Evolutionary conservation across 2,888 invertebrate species (phyloP), one percentile per base, ranked within the genome.

Genomic region (Andrena marginata): DNA sequence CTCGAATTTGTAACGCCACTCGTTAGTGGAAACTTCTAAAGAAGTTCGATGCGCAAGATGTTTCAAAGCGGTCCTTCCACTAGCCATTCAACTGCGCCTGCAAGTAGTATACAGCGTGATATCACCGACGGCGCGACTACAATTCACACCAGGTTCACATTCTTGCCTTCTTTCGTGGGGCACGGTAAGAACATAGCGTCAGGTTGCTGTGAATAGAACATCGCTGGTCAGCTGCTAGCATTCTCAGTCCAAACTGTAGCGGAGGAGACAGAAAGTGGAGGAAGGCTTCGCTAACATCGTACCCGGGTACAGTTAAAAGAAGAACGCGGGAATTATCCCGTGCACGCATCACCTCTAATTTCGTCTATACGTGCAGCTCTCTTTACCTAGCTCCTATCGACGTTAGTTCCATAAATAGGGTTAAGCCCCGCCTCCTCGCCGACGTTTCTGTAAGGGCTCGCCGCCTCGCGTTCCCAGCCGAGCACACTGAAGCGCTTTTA

Each of bases 391-490:
- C 64, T 13, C 26, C 31, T 71, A 67, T 80, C 59, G 71, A 77
- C 77, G 77, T 65, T 77, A 54, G 31, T 80, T 49, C 29, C 80
- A 77, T 80, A 80, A 80, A 80, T 77, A 78, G 68, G 59, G 35
- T 23, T 49, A 64, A 64, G 70, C 78, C 73, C 78, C 69, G 56
- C 68, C 78, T 69, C 20, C 51, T 5, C 35, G 73, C 20, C 42
- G 23, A 73, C 68, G 79, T 81, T 69, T 73, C 79, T 60, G 31
- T 69, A 60, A 80, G 56, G 33, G 62, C 20, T 64, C 23, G 8
- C 23, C 56, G 26, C 78, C 62, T 72, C 72, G 8, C 51, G 67
- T 80, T 80, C 51, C 35, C 59, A 54, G 10, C 56, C 68, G 29
- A 60, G 65, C 72, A 64, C 68, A 64, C n/a, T 5, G 59, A 59